A percentile compares a stretch with the other conserved stretches of the same genome.
Evolutionary conservation across 1,140 invertebrate genomes (phyloP).

Genomic region (Pseudoatta argentina): DNA sequence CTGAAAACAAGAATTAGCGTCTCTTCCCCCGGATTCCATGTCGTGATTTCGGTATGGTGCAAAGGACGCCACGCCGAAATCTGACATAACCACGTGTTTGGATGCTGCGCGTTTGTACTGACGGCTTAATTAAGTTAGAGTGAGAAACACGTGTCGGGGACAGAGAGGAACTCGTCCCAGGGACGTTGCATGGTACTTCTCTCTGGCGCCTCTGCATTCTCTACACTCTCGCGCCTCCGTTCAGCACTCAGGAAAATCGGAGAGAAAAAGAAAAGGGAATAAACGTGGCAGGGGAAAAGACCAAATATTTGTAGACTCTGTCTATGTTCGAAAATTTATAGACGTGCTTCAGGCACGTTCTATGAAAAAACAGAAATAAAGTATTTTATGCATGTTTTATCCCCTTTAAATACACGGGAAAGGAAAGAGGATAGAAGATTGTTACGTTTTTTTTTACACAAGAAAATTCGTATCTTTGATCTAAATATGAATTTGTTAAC

Average conservation of each 20-base stretch:
- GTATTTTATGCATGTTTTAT: constrained; percentile 19
- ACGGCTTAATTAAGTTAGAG: constrained; percentile 76
- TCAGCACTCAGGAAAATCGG: constrained; percentile 52
- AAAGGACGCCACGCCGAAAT: constrained; percentile 72
- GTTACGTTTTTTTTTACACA: neutral
- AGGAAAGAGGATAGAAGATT: neutral
- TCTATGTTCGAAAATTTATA: constrained; percentile 64
- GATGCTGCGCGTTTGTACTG: constrained; percentile 75
- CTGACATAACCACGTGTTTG: constrained; percentile 76
- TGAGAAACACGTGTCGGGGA: constrained; percentile 52
- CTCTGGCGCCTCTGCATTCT: constrained; percentile 41
- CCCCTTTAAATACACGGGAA: constrained; percentile 9
- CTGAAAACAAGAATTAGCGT: constrained; percentile 59
- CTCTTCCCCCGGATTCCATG: constrained; percentile 23
- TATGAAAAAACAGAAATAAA: constrained; percentile 49
- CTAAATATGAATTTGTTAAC: neutral
- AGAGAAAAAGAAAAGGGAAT: constrained; percentile 44
- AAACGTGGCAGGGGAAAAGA: constrained; percentile 18
- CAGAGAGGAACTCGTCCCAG: constrained; percentile 68
- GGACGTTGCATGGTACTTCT: constrained; percentile 66
- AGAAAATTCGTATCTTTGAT: constrained; percentile 14
- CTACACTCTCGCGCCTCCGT: constrained; percentile 35
- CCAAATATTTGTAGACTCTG: constrained; percentile 74
- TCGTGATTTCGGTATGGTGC: constrained; percentile 60
- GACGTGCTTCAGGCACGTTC: constrained; percentile 34